Conservation (phyloP, 2,888 invertebrate genomes). For the Ennomos quercinarius region DNA sequence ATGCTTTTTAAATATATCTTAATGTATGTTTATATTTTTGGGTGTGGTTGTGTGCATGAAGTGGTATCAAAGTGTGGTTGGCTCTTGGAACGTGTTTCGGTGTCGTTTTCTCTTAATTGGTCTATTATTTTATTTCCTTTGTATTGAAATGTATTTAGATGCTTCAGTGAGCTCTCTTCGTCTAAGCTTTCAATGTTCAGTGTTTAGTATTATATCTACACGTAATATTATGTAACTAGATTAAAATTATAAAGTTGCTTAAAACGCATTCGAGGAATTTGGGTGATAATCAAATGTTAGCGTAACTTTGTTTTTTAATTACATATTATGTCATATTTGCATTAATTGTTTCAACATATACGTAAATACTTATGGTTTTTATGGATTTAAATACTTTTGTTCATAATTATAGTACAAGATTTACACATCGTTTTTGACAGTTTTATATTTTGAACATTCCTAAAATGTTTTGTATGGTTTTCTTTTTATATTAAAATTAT, state of each 20-base stretch:
- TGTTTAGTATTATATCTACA: constrained; percentile 60
- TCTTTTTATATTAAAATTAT: constrained; percentile 54
- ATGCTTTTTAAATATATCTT: constrained; percentile 20
- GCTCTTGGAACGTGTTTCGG: constrained; percentile 72
- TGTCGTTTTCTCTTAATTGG: constrained; percentile 76
- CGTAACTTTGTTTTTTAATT: constrained; percentile 36
- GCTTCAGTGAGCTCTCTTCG: constrained; percentile 56
- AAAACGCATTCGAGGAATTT: constrained; percentile 77
- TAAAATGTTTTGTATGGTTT: constrained; percentile 43
- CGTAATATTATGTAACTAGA: constrained; percentile 46
- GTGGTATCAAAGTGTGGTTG: constrained; percentile 51
- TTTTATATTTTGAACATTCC: constrained; percentile 37
- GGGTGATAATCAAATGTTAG: constrained; percentile 82
- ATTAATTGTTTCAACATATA: constrained; percentile 3
- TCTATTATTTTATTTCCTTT: constrained; percentile 53
- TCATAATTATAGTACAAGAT: constrained; percentile 39
- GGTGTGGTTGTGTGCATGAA: constrained; percentile 56
- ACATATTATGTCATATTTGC: constrained; percentile 22
- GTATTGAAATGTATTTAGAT: constrained; percentile 51
- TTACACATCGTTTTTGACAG: constrained; percentile 41
- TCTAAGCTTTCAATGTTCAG: constrained; percentile 79
- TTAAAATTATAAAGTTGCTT: constrained; percentile 65
- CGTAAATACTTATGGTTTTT: constrained; percentile 24
- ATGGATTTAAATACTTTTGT: constrained; percentile 28
- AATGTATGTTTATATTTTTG: constrained; percentile 29